phyloP scores from a whole-genome alignment of 2,888 invertebrate species.

The Hydraecia micacea region DNA sequence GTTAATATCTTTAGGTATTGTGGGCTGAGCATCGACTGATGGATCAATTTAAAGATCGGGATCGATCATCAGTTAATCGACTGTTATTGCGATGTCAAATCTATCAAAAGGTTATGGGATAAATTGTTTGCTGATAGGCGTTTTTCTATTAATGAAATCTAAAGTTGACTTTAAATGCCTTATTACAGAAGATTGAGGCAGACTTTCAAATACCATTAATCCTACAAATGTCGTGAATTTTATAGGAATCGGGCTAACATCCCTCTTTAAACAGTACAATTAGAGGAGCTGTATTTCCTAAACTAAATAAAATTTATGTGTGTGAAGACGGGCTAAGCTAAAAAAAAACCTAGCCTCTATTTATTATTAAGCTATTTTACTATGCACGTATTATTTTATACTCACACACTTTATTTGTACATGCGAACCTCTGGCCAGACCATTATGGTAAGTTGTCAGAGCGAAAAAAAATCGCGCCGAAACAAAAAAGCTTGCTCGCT shows the following conservation, averaged over 20 bases:
- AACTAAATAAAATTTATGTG: constrained; percentile 30
- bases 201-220: neutral
- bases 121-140: constrained; percentile 15
- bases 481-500: constrained; percentile 79
- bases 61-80: constrained; percentile 48
- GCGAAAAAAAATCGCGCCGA: constrained; percentile 70
- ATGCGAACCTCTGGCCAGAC: constrained; percentile 88
- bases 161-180: neutral
- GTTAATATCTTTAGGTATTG: neutral
- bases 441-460: constrained; percentile 87
- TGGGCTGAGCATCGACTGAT: neutral
- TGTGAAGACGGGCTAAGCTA: constrained; percentile 50
- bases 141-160: neutral
- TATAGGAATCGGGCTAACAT: neutral
- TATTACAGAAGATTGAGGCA: neutral
- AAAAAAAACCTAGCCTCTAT: constrained; percentile 54
- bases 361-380: constrained; percentile 34
- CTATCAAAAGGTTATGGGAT: constrained; percentile 51
- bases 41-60: constrained; percentile 56
- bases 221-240: neutral
- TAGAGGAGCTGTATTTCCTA: neutral
- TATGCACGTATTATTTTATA: constrained; percentile 60
- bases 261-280: neutral
- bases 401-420: constrained; percentile 85
- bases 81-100: constrained; percentile 57